phyloP scores from a whole-genome alignment of 2,888 invertebrate species.

The Agriopis marginaria region DNA sequence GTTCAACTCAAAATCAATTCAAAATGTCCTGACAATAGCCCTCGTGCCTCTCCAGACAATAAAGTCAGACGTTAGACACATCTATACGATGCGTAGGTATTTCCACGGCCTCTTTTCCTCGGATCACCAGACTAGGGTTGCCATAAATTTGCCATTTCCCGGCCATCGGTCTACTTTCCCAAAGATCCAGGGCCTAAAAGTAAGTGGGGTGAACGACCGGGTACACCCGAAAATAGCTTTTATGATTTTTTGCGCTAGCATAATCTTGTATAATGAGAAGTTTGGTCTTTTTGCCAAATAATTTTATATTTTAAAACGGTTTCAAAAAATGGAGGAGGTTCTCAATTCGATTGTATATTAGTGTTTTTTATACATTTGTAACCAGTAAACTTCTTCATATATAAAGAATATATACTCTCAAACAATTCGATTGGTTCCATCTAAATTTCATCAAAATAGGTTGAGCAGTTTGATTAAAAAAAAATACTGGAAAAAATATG shows the following conservation, averaged over 20 bases:
- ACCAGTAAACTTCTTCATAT: too few species aligned
- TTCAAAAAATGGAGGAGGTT: neutral
- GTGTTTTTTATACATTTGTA: too few species aligned
- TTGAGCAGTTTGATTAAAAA: too few species aligned
- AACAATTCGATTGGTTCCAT: too few species aligned
- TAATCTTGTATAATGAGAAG: conserved; percentile 13
- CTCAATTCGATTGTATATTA: too few species aligned
- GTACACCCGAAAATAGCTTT: conserved; percentile 52
- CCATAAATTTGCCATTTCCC: conserved; percentile 53
- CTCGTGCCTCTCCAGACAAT: conserved; percentile 18
- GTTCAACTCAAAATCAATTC: conserved; percentile 6
- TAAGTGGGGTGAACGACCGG: conserved; percentile 55
- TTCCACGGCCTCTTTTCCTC: conserved; percentile 53
- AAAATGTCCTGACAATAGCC: conserved; percentile 9
- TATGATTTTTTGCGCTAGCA: conserved; percentile 39
- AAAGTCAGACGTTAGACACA: conserved; percentile 22
- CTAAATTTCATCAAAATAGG: too few species aligned
- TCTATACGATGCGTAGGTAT: conserved; percentile 32
- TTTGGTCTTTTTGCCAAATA: conserved; percentile 4
- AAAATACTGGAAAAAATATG: too few species aligned
- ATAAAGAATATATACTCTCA: too few species aligned
- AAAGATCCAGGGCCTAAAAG: conserved; percentile 37
- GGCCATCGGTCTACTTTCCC: conserved; percentile 58
- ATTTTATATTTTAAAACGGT: neutral
- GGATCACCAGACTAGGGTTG: conserved; percentile 61